phyloP scores from a whole-genome alignment of 2,797 vertebrate genomes.

The Okamejei kenojei region DNA sequence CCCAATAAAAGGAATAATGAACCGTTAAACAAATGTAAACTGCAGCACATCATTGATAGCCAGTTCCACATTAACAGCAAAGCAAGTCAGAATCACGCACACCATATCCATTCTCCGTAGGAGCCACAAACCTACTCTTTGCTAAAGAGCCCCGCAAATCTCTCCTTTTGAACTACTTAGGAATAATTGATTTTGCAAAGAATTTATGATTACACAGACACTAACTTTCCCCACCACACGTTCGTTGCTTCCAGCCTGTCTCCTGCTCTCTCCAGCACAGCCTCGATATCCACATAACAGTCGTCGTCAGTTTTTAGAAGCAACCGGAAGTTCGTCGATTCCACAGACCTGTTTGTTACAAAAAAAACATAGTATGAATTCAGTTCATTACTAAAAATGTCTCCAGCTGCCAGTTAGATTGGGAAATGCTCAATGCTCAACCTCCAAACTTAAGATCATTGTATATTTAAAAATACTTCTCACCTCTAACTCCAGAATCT shows the following conservation, averaged over 20 bases:
- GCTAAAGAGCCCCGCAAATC: not conserved
- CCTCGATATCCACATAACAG: conserved; percentile 86
- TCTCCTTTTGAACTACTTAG: not conserved
- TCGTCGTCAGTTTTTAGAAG: conserved; percentile 95
- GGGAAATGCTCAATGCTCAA: not conserved
- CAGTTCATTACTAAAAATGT: not conserved
- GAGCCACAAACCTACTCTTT: not conserved
- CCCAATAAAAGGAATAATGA: not conserved
- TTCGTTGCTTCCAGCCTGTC: conserved; percentile 69
- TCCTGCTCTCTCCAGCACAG: conserved; percentile 76
- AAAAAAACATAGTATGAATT: not conserved
- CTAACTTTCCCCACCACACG: conserved; percentile 98
- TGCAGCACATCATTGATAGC: not conserved
- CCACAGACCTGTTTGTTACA: conserved; percentile 69
- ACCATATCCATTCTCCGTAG: not conserved
- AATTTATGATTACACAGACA: conserved; percentile 42
- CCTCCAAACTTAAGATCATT: not conserved
- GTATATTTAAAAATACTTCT: not conserved
- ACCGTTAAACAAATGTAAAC: not conserved
- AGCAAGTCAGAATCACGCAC: not conserved
- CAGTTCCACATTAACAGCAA: not conserved
- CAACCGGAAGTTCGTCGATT: conserved; percentile 73
- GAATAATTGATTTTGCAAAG: not conserved
- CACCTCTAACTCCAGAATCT: not conserved
- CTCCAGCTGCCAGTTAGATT: not conserved